phyloP scores from a whole-genome alignment of 2,113 vertebrate species.

The Campylomormyrus tamandua region DNA sequence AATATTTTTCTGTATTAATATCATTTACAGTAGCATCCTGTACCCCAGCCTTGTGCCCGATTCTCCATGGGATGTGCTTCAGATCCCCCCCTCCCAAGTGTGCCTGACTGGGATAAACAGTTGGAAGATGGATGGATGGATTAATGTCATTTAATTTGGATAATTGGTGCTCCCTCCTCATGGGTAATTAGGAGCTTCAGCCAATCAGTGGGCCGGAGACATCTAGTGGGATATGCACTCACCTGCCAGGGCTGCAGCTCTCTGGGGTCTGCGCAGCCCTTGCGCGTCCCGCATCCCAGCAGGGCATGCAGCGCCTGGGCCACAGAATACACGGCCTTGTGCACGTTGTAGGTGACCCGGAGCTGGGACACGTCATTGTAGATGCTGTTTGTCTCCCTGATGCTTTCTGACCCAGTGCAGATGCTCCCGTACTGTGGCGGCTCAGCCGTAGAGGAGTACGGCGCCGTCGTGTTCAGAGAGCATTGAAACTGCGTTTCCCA shows the following conservation, averaged over 20 bases:
- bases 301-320: constrained; percentile 46
- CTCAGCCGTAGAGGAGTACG: constrained; percentile 21
- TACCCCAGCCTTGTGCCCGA: background rate
- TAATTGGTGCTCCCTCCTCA: background rate
- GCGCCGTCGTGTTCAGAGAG: constrained; percentile 28
- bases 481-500: constrained; percentile 45
- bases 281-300: constrained; percentile 31
- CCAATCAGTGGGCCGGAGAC: background rate
- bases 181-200: background rate
- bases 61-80: background rate
- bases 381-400: constrained; percentile 36
- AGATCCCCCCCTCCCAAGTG: background rate
- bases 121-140: background rate
- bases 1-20: background rate
- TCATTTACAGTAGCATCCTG: background rate
- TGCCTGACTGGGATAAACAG: background rate
- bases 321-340: constrained; percentile 50
- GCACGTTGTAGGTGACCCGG: constrained; percentile 43
- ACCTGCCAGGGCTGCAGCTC: constrained; percentile 50
- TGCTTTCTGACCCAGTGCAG: constrained; percentile 45
- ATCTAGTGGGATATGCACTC: background rate
- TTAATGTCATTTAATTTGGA: background rate
- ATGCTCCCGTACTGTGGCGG: constrained; percentile 19
- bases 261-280: constrained; percentile 33
- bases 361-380: constrained; percentile 48